A percentile compares a stretch with the other conserved stretches of the same genome.
Evolutionary conservation across 2,888 invertebrate species (phyloP).

Genomic region (Nemurella pictetii): DNA sequence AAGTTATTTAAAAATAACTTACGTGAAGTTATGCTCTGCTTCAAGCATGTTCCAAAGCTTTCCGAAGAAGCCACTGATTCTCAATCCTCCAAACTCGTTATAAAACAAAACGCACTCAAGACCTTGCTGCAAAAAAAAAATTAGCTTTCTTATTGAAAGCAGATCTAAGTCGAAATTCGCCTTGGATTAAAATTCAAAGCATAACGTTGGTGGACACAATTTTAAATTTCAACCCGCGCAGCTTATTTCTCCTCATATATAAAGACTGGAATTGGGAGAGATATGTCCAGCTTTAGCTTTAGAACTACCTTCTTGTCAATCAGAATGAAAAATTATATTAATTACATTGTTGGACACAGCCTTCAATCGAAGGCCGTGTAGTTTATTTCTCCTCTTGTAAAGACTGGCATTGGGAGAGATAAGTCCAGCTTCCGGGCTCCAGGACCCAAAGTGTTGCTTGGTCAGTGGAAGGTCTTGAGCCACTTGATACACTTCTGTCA

Average conservation of each 20-base stretch:
- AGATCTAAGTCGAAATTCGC: too few relatives aligned
- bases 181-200: background rate
- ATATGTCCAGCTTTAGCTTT: background rate
- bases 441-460: conserved; percentile 5
- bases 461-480: background rate
- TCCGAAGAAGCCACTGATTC: background rate
- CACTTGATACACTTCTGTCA: conserved; percentile 28
- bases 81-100: too few relatives aligned
- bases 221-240: too few relatives aligned
- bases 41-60: background rate
- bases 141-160: background rate
- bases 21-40: background rate
- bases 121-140: background rate
- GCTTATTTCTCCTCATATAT: too few relatives aligned
- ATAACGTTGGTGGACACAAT: background rate
- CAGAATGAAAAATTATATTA: too few relatives aligned
- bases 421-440: background rate
- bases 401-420: background rate
- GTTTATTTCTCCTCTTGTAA: too few relatives aligned
- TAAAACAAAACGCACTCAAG: too few relatives aligned
- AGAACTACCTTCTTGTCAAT: too few relatives aligned
- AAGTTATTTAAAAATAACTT: too few relatives aligned
- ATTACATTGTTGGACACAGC: background rate
- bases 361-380: background rate
- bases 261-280: background rate